Evolutionary conservation across 1,140 invertebrate genomes (phyloP).

Genomic region (Hesperophylax magnus): DNA sequence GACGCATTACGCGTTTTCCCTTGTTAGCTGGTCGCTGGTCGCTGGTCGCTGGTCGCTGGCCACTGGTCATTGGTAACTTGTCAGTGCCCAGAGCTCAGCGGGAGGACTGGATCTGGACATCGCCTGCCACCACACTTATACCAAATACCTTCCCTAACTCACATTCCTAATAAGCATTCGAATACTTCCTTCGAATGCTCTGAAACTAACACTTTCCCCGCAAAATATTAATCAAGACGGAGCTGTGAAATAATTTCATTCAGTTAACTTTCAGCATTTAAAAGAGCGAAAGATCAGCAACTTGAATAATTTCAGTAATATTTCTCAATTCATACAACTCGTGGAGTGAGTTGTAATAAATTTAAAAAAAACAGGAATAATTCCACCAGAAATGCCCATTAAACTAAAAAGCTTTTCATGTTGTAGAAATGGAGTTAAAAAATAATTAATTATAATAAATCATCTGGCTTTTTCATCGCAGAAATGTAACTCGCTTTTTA

Average conservation of each 20-base stretch:
- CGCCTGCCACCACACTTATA: too few relatives aligned
- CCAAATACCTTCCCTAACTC: too few relatives aligned
- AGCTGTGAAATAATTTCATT: not conserved
- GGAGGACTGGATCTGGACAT: too few relatives aligned
- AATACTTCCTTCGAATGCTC: too few relatives aligned
- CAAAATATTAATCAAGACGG: too few relatives aligned
- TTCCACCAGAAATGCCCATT: not conserved
- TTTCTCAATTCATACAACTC: conserved; percentile 16
- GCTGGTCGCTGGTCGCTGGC: too few relatives aligned
- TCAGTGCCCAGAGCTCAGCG: too few relatives aligned
- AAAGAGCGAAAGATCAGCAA: conserved; percentile 18
- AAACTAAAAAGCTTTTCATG: conserved; percentile 21
- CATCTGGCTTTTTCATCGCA: conserved; percentile 13
- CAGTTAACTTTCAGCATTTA: conserved; percentile 7
- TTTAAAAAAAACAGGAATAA: conserved; percentile 4
- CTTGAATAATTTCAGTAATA: not conserved
- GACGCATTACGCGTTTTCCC: too few relatives aligned
- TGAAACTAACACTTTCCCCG: too few relatives aligned
- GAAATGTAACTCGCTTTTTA: not conserved
- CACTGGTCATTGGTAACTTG: too few relatives aligned
- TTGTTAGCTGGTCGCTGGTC: too few relatives aligned
- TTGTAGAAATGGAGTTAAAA: conserved; percentile 6
- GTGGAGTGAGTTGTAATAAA: not conserved
- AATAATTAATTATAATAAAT: conserved; percentile 23
- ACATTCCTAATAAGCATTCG: too few relatives aligned